These are phyloP conservation scores for Heptranchias perlo DNA, from an alignment of 2,113 vertebrate genomes.

Conservation along the genomic window DNA sequence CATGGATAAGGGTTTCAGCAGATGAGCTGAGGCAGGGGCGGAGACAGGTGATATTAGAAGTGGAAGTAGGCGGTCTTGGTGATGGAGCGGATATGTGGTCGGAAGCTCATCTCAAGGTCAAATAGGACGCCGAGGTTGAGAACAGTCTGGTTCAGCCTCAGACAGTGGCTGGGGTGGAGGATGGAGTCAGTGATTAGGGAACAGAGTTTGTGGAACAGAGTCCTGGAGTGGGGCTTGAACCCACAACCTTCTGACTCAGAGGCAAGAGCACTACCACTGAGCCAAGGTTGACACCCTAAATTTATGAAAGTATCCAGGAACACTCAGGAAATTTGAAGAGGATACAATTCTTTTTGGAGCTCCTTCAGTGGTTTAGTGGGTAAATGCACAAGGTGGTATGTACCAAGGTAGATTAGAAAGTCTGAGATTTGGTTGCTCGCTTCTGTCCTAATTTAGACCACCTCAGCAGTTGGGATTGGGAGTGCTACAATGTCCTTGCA, in stretches of 20 bases:
- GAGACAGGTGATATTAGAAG: background rate
- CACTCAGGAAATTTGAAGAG: background rate
- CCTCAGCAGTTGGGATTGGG: background rate
- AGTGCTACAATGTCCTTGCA: background rate
- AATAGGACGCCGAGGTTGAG: too few species aligned
- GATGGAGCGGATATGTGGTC: too few species aligned
- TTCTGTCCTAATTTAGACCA: background rate
- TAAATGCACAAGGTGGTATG: background rate
- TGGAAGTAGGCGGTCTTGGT: too few species aligned
- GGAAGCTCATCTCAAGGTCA: too few species aligned
- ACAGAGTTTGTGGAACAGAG: too few species aligned
- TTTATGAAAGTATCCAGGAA: background rate
- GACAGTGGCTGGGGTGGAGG: too few species aligned
- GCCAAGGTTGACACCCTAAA: background rate
- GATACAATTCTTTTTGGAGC: background rate
- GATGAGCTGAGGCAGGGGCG: background rate
- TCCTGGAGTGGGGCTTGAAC: background rate
- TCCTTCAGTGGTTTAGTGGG: background rate
- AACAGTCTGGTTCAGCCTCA: too few species aligned
- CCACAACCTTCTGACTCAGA: background rate
- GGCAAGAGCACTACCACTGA: background rate
- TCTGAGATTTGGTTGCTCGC: background rate
- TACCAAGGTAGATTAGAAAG: background rate
- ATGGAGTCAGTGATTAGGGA: too few species aligned
- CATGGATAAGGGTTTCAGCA: background rate